Evolutionary conservation across 1,140 invertebrate species (phyloP), one percentile per base, ranked within the genome.

Genomic region (Drosophila athabasca): DNA sequence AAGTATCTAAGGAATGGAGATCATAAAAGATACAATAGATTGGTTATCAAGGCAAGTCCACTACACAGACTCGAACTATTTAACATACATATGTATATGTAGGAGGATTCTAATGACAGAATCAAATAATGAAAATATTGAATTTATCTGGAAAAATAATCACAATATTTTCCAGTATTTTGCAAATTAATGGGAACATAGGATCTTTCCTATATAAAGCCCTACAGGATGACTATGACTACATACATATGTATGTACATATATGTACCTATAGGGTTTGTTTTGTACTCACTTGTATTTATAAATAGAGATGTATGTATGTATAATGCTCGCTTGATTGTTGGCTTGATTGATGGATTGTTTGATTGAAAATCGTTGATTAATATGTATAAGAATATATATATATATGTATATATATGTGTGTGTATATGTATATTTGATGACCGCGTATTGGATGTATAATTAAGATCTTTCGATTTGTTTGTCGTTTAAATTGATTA

Each of bases 271-370:
- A 19, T 19, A 19, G 17, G 17, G 17, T 19, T 26, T 26, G 5
- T 26, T 26, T 26, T 26, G 3, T 26, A 26, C 69, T 71, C 41
- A 84, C 76, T 71, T 39, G 71, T 71, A 62, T 50, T 68, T 66
- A 39, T 62, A 74, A 60, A 66, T 59, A 67, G 31, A 66, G 49
- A 57, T 67, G 59, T 54, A 66, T 45, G 43, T 31, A 31, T 52
- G 17, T 41, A 53, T 6, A 26, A 26, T 53, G 55, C 53, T 62
- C 62, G 80, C 62, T 83, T 83, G 80, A 62, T 84, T 84, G 76
- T 76, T 79, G 65, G 64, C 54, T 79, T 84, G 80, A 73, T 84
- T 84, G 74, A 76, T 76, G 72, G 59, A 73, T 84, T 76, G 76
- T 74, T 82, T 81, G 67, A 67, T 68, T 69, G 35, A 77, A 78